These are phyloP conservation scores for Leptinotarsa defecta DNA, from an alignment of 1,140 invertebrate genomes.

Conservation along the genomic window DNA sequence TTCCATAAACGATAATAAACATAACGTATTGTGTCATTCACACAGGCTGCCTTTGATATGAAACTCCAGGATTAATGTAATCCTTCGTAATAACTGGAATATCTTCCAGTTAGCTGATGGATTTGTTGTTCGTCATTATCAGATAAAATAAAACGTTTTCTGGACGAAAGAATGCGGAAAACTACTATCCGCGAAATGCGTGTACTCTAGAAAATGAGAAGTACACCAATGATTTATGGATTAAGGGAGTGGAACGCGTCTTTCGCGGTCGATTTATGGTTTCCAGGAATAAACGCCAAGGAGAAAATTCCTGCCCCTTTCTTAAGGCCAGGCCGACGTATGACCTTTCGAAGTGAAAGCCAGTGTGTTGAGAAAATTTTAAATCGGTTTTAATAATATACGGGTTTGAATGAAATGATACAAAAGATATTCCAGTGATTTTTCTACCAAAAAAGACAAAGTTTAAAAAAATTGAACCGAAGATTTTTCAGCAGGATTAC, in stretches of 20 bases:
- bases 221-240: neutral
- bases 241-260: neutral
- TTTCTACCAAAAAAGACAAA: no score
- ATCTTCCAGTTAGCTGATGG: neutral
- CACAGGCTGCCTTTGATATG: no score
- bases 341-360: neutral
- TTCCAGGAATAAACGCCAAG: neutral
- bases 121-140: neutral
- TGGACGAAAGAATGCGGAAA: neutral
- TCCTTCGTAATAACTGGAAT: neutral
- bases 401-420: no score
- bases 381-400: no score
- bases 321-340: neutral
- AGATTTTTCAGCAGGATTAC: no score
- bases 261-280: constrained; percentile 7
- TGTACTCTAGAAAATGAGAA: constrained; percentile 3
- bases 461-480: no score
- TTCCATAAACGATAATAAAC: no score
- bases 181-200: neutral
- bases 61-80: no score
- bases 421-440: no score
- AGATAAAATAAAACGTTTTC: neutral
- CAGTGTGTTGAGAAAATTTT: no score
- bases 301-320: neutral
- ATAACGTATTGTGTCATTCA: no score